A percentile compares a stretch with the other conserved stretches of the same genome.
phyloP scores from a whole-genome alignment of 2,797 vertebrate genomes.

The Prunella strophiata region DNA sequence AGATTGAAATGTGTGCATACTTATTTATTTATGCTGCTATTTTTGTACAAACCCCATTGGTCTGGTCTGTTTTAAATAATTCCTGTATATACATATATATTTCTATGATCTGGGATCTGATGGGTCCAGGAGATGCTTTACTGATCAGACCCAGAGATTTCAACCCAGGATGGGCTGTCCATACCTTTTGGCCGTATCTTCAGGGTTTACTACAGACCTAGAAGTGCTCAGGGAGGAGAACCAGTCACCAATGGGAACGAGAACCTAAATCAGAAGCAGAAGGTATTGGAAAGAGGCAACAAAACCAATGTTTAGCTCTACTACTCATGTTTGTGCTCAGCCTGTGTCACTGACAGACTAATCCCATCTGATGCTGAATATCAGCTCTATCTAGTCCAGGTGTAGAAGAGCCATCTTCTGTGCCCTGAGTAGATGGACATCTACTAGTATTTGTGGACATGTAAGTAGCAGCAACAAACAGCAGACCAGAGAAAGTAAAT shows the following conservation, averaged over 20 bases:
- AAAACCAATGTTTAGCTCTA: neutral
- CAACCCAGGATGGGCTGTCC: neutral
- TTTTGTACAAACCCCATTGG: neutral
- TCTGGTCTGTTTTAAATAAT: neutral
- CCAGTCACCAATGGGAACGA: rapidly evolving
- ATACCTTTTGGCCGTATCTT: neutral
- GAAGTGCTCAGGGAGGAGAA: neutral
- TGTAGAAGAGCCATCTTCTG: neutral
- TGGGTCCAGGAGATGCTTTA: neutral
- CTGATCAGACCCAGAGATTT: neutral
- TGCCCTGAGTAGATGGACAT: neutral
- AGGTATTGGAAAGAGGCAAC: neutral
- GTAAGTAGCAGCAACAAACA: neutral
- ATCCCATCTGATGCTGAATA: neutral
- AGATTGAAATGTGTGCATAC: neutral
- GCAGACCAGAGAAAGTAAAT: neutral
- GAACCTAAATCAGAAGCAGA: neutral
- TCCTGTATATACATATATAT: neutral
- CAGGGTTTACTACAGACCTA: neutral
- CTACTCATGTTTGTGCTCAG: neutral
- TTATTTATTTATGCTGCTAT: neutral
- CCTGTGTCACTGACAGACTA: neutral
- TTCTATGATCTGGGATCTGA: neutral
- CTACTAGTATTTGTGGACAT: neutral
- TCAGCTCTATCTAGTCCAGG: neutral